A percentile compares a stretch with the other conserved stretches of the same genome.
Conservation (phyloP, 1,140 invertebrate species). For the Cylas formicarius region DNA sequence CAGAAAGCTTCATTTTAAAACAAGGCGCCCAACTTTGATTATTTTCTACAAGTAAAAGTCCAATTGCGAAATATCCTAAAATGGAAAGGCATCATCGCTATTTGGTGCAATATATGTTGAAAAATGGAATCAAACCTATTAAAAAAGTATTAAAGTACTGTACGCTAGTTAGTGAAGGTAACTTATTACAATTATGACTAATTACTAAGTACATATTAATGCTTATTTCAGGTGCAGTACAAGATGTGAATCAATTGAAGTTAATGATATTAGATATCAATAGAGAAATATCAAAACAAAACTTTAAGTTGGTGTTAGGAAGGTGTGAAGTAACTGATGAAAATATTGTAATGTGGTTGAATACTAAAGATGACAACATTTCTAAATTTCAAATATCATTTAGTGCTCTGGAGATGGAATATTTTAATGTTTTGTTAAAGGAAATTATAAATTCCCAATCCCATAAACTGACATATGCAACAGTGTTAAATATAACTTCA, state of each 20-base stretch:
- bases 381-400: slow-evolving; percentile 25
- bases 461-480: slow-evolving; percentile 19
- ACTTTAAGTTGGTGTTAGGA: slow-evolving; percentile 26
- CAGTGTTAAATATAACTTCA: slow-evolving; percentile 30
- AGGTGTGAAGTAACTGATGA: slow-evolving; percentile 31
- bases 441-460: slow-evolving; percentile 27
- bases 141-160: slow-evolving; percentile 27
- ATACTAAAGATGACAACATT: slow-evolving; percentile 30
- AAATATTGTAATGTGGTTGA: slow-evolving; percentile 26
- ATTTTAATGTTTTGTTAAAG: slow-evolving; percentile 31
- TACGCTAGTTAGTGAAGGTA: slow-evolving; percentile 17
- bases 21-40: too few relatives aligned
- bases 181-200: background rate
- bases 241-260: slow-evolving; percentile 18
- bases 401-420: slow-evolving; percentile 29
- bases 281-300: slow-evolving; percentile 26
- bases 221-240: slow-evolving; percentile 17
- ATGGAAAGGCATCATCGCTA: slow-evolving; percentile 22
- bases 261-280: slow-evolving; percentile 27
- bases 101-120: slow-evolving; percentile 31
- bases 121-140: slow-evolving; percentile 21
- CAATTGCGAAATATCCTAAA: too few relatives aligned
- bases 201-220: background rate
- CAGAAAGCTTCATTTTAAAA: too few relatives aligned
- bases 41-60: too few relatives aligned